A percentile compares a stretch with the other conserved stretches of the same genome.
phyloP scores from a whole-genome alignment of 53 echinoderm and acorn worm species.

The Temnopleurus reevesii region DNA sequence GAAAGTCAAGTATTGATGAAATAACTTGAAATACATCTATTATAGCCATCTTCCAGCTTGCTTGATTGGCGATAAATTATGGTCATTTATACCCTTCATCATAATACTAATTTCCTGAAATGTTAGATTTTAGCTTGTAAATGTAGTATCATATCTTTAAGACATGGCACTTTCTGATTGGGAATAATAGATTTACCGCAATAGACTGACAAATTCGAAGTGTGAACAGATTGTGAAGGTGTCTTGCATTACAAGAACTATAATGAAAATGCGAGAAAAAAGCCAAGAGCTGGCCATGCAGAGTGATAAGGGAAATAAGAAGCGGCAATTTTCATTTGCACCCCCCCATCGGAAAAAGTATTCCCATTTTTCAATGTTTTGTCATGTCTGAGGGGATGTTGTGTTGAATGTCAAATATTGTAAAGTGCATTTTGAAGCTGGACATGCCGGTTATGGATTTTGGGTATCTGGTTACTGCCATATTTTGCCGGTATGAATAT shows the following conservation, averaged over 20 bases:
- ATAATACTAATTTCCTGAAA: too few relatives aligned
- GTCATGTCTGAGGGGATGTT: not conserved
- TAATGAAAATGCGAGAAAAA: not conserved
- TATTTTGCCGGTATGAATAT: not conserved
- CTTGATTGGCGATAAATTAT: too few relatives aligned
- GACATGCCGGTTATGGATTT: not conserved
- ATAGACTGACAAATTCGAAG: not conserved
- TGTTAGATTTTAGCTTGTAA: too few relatives aligned
- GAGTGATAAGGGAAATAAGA: too few relatives aligned
- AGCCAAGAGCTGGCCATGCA: not conserved
- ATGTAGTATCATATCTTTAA: too few relatives aligned
- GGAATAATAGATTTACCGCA: not conserved
- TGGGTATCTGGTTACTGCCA: not conserved
- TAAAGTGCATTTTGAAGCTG: not conserved
- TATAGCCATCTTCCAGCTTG: too few relatives aligned
- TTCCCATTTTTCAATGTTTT: not conserved
- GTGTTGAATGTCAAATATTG: slow-evolving; percentile 4
- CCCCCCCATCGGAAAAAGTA: not conserved
- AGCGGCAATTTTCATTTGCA: not conserved
- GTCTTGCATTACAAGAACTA: not conserved
- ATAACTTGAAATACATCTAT: too few relatives aligned
- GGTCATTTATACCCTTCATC: too few relatives aligned
- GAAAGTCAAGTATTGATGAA: too few relatives aligned
- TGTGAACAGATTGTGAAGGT: not conserved
- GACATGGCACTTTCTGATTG: not conserved